Evolutionary conservation across 2,888 invertebrate genomes (phyloP).

Genomic region (Chrysolina americana): DNA sequence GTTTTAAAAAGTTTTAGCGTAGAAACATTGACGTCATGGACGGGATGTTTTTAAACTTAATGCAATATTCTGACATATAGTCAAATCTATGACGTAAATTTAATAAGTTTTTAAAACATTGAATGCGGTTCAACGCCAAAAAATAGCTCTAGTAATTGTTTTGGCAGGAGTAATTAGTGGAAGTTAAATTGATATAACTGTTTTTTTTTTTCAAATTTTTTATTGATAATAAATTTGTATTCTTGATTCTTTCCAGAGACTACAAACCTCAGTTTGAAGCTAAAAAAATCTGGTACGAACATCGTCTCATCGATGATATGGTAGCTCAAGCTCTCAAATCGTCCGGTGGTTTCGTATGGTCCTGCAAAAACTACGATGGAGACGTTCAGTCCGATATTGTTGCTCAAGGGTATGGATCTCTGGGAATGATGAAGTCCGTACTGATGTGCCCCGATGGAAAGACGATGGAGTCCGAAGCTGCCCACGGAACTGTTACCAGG

Average conservation of each 20-base stretch:
- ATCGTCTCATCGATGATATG: conserved; percentile 93
- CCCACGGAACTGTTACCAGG: conserved; percentile 92
- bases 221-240: too few species aligned
- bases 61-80: too few species aligned
- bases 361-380: conserved; percentile 94
- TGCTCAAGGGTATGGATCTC: conserved; percentile 84
- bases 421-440: conserved; percentile 94
- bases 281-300: conserved; percentile 90
- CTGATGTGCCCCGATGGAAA: conserved; percentile 90
- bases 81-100: too few species aligned
- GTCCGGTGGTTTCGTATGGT: conserved; percentile 90
- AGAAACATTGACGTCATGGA: too few species aligned
- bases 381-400: conserved; percentile 93
- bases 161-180: too few species aligned
- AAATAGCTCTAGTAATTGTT: too few species aligned
- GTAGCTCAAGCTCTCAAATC: conserved; percentile 90
- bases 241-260: conserved; percentile 69
- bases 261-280: conserved; percentile 84
- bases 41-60: too few species aligned
- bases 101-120: too few species aligned
- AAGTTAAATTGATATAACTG: too few species aligned
- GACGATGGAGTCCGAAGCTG: conserved; percentile 92
- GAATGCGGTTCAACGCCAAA: too few species aligned
- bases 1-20: too few species aligned
- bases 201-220: too few species aligned